phyloP scores from a whole-genome alignment of 2,888 invertebrate species.

The Xanthostigma xanthostigma region DNA sequence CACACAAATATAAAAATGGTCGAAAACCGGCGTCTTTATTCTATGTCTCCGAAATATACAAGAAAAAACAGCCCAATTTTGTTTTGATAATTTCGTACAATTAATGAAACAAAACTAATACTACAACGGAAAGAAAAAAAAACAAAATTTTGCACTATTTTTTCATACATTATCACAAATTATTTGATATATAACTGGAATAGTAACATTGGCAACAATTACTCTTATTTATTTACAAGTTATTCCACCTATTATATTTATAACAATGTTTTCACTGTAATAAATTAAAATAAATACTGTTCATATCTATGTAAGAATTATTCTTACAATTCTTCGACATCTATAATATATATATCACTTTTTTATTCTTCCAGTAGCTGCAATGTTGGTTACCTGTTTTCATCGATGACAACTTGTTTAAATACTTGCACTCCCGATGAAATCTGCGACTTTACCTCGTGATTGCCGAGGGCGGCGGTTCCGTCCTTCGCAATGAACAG shows the following conservation, averaged over 20 bases:
- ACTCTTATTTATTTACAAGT: background rate
- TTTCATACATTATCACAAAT: background rate
- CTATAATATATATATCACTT: background rate
- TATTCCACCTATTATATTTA: background rate
- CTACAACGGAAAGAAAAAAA: too few relatives aligned
- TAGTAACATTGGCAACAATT: too few relatives aligned
- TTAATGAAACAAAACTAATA: too few relatives aligned
- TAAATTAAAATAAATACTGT: background rate
- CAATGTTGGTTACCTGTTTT: constrained; percentile 44
- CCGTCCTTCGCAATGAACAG: constrained; percentile 83
- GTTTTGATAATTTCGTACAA: too few relatives aligned
- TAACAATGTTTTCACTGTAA: background rate
- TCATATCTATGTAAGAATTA: background rate
- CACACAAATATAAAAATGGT: too few relatives aligned
- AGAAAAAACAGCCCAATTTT: too few relatives aligned
- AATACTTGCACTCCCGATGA: constrained; percentile 47
- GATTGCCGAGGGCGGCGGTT: constrained; percentile 71
- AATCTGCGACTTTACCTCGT: constrained; percentile 66
- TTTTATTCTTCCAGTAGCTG: background rate
- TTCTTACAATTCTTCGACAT: background rate
- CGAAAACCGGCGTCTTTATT: too few relatives aligned
- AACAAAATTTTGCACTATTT: background rate
- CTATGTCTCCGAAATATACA: too few relatives aligned
- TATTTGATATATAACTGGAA: background rate
- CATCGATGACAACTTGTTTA: constrained; percentile 64